Conservation (phyloP, 2,113 vertebrate species). For the Trochalopteron elliotii region DNA sequence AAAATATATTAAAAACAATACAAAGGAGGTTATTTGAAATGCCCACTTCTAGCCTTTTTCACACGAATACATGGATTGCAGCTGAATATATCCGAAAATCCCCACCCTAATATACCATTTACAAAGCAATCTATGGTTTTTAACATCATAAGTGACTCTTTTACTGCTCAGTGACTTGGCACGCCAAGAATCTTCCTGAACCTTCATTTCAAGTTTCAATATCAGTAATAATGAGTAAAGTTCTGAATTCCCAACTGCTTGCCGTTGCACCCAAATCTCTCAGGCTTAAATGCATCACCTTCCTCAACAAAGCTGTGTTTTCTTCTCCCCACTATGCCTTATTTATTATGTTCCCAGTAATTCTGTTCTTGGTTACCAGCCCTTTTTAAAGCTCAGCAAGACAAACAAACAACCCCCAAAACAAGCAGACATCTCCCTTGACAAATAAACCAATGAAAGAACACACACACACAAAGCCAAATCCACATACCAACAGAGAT, state of each 20-base stretch:
- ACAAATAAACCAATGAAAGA: neutral
- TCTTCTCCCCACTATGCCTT: neutral
- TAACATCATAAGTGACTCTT: neutral
- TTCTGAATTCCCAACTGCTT: neutral
- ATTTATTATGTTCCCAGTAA: neutral
- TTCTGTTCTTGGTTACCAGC: neutral
- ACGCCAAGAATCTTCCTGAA: neutral
- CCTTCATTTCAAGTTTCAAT: neutral
- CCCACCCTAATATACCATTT: neutral
- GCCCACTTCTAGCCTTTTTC: neutral
- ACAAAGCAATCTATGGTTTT: neutral
- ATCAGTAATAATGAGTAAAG: rapidly evolving
- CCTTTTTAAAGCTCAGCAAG: neutral
- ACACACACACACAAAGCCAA: neutral
- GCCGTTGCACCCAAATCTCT: neutral
- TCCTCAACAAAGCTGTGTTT: neutral
- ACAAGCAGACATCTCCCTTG: neutral
- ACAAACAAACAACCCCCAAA: neutral
- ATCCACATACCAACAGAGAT: neutral
- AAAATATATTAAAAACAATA: neutral
- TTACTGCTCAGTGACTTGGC: neutral
- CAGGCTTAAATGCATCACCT: neutral
- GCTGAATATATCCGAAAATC: neutral
- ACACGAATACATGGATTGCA: neutral
- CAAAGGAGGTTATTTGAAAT: neutral